These are phyloP conservation scores for Neogobius melanostomus DNA, from an alignment of 2,113 vertebrate species.

Conservation along the genomic window DNA sequence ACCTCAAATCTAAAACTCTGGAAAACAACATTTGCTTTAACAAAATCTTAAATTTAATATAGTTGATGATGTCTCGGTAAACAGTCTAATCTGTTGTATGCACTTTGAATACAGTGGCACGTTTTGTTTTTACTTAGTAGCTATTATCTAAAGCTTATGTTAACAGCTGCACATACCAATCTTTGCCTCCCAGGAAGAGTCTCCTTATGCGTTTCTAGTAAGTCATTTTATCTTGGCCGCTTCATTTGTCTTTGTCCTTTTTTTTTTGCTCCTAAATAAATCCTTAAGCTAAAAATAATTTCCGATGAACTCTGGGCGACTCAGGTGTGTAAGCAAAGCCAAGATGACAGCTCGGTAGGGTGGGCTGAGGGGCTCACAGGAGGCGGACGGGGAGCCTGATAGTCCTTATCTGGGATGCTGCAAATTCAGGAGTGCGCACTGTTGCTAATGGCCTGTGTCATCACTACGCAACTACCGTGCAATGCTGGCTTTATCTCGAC, in stretches of 20 bases:
- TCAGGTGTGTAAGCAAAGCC: constrained; percentile 24
- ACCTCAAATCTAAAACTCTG: too few relatives aligned
- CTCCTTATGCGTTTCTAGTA: constrained; percentile 15
- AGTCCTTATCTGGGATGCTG: constrained; percentile 48
- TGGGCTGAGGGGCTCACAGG: neutral
- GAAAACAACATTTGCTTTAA: too few relatives aligned
- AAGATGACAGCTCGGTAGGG: constrained; percentile 19
- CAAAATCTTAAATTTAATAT: too few relatives aligned
- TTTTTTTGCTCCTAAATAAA: constrained; percentile 14
- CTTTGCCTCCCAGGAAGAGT: constrained; percentile 14
- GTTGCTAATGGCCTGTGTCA: constrained; percentile 60
- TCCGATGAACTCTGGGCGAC: constrained; percentile 62
- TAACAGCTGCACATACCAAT: constrained; percentile 13
- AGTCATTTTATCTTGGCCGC: constrained; percentile 8
- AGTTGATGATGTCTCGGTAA: too few relatives aligned
- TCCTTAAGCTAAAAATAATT: constrained; percentile 70
- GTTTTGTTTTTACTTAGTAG: constrained; percentile 2
- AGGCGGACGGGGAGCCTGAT: constrained; percentile 11
- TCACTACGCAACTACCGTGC: constrained; percentile 58
- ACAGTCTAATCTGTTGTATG: too few relatives aligned
- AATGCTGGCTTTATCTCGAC: constrained; percentile 23
- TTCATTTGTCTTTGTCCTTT: constrained; percentile 26
- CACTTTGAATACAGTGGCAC: too few relatives aligned
- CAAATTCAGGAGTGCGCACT: constrained; percentile 50
- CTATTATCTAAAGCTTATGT: neutral